Percentiles rank a stretch among this genome's conserved stretches.
Evolutionary conservation across 2,797 vertebrate species (phyloP).

Genomic region (Harpagifer antarcticus): DNA sequence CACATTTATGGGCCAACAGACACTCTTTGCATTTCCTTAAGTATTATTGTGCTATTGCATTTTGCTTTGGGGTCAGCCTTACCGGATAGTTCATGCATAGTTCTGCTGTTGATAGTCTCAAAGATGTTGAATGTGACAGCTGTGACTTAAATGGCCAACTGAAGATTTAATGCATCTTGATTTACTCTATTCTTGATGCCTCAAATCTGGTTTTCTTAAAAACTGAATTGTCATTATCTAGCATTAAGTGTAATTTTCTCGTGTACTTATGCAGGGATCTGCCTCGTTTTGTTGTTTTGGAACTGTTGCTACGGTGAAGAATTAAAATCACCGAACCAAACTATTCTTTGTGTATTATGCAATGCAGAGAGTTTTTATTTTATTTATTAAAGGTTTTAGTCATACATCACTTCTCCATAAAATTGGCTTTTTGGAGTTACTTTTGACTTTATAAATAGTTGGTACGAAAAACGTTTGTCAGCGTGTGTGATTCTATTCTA

Average conservation of each 20-base stretch:
- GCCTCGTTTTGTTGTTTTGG: too few species aligned
- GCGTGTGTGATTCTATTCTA: too few species aligned
- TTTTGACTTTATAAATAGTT: not conserved
- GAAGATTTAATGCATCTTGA: not conserved
- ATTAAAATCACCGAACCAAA: too few species aligned
- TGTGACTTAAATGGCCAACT: not conserved
- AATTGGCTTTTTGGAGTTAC: not conserved
- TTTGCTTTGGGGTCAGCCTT: conserved; percentile 16
- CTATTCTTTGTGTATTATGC: too few species aligned
- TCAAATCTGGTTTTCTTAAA: not conserved
- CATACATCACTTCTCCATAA: not conserved
- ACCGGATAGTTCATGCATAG: conserved; percentile 1
- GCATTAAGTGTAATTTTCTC: not conserved
- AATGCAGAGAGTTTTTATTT: not conserved
- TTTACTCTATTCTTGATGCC: not conserved
- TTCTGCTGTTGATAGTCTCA: conserved; percentile 14
- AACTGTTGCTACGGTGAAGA: too few species aligned
- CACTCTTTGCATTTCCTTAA: conserved; percentile 42
- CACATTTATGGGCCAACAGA: conserved; percentile 59
- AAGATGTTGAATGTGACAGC: not conserved
- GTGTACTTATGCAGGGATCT: not conserved
- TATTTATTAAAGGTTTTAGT: too few species aligned
- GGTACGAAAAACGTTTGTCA: too few species aligned
- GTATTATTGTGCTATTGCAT: conserved; percentile 24
- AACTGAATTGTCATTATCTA: too few species aligned